Evolutionary conservation across 2,113 vertebrate species (phyloP), one percentile per base, ranked within the genome.

Genomic region (Chaetodon trifascialis): DNA sequence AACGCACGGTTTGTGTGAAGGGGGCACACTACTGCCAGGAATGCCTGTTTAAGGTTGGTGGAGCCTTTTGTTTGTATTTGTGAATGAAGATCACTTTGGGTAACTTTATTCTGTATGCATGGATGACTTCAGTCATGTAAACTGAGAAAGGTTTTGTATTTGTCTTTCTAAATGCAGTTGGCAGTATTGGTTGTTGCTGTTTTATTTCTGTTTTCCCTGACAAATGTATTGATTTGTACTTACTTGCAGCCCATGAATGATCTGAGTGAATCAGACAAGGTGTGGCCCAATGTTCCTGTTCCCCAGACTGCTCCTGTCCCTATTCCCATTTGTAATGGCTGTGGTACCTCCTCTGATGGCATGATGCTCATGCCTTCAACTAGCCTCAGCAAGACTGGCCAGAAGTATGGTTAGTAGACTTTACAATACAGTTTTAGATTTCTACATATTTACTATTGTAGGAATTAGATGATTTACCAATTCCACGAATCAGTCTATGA

Each of bases 11-110:
- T 88, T 98, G 95, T 95, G 94, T 97, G 92, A 97, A 97, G 94
- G 97, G 96, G 91, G 95, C 95, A 66, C 97, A 97, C 94, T 97
- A 96, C 96, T 97, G 97, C 94, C 95, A 91, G 95, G 96, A 96
- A 88, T 98, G 97, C 95, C 93, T 97, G 76, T 96, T 94, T 86
- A 97, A 99, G 98, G 98, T 99, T 96, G 82, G 98, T 99, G 80
- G 12, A 85, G 46, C 93, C 62, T 16, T 46, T 82, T 59, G 10
- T 65, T 56, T 89, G 47, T 59, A 34, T 74, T 30, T 66, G 8
- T 59, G 38, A 40, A 40, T 51, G 47, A 11, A 62, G 64, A 17
- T 73, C 23, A 55, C 59, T 82, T 17, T 66, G 19, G 62, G 74
- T 63, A n/a, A 42, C 23, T 70, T 79, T 4, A 25, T 75, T 51